Percentiles rank a stretch among this genome's conserved stretches.
Evolutionary conservation across 2,888 invertebrate genomes (phyloP).

Genomic region (Candidula unifasciata): DNA sequence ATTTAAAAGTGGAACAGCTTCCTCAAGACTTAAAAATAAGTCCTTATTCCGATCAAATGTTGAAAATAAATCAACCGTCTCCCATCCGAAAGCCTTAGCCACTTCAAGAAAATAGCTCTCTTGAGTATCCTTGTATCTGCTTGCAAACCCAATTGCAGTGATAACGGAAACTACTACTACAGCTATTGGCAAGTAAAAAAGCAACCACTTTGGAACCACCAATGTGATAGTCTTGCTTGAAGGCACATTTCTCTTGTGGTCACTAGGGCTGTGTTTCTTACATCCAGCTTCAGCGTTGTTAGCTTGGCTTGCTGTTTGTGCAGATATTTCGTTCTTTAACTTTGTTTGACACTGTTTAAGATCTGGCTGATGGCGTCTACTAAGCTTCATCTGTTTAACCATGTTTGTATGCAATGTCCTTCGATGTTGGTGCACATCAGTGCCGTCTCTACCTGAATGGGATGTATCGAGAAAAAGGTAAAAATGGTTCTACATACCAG

Average conservation of each 20-base stretch:
- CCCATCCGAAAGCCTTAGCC: conserved; percentile 27
- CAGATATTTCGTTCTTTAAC: not conserved
- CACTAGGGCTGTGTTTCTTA: too few species aligned
- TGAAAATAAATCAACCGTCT: conserved; percentile 30
- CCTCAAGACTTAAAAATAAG: conserved; percentile 39
- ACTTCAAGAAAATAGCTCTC: not conserved
- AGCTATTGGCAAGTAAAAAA: conserved; percentile 28
- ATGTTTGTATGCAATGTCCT: conserved; percentile 3
- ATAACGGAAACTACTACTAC: not conserved
- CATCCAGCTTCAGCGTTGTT: too few species aligned
- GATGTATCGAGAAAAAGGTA: too few species aligned
- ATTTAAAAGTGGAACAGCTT: conserved; percentile 39
- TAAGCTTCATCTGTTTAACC: conserved; percentile 27
- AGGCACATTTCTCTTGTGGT: not conserved
- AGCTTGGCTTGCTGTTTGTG: too few species aligned
- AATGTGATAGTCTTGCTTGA: conserved; percentile 25
- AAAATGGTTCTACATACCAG: too few species aligned
- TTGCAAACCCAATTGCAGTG: not conserved
- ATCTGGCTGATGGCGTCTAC: not conserved
- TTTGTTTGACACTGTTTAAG: conserved; percentile 1
- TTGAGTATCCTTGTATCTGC: not conserved
- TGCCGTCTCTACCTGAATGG: too few species aligned
- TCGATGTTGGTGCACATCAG: too few species aligned
- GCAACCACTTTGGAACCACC: conserved; percentile 38
- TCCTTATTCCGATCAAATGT: conserved; percentile 43